These are phyloP conservation scores for Stichopus horrens DNA, from an alignment of 53 echinoderm and acorn worm genomes.

Conservation along the genomic window DNA sequence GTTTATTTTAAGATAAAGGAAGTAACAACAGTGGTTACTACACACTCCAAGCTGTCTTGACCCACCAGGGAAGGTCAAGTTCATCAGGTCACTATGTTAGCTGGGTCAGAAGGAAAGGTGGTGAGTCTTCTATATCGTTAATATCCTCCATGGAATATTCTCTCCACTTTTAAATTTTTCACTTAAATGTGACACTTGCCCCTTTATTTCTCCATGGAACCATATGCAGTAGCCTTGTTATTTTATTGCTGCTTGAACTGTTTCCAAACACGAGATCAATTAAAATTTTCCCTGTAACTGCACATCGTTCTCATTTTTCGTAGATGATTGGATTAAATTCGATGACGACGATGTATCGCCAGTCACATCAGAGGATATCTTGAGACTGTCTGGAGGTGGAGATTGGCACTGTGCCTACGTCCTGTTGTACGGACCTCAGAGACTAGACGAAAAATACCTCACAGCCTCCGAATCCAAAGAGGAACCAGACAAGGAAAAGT, in stretches of 20 bases:
- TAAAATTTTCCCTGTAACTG: background rate
- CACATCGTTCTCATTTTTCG: background rate
- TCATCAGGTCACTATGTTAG: conserved; percentile 95
- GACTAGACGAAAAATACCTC: conserved; percentile 58
- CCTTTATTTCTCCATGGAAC: background rate
- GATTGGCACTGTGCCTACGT: conserved; percentile 99
- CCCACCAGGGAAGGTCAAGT: conserved; percentile 97
- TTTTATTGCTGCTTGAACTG: background rate
- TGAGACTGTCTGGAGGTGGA: conserved; percentile 91
- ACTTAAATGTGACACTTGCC: background rate
- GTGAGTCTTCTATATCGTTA: conserved; percentile 33
- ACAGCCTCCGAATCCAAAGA: background rate
- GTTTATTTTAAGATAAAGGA: conserved; percentile 67
- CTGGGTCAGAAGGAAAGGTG: conserved; percentile 86
- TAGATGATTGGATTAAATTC: conserved; percentile 97
- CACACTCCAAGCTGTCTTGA: conserved; percentile 89
- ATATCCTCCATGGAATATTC: too few species aligned
- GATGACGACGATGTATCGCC: conserved; percentile 83
- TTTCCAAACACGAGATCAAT: background rate
- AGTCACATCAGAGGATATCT: conserved; percentile 70
- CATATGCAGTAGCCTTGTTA: background rate
- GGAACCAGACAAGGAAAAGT: background rate
- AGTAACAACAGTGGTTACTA: conserved; percentile 97
- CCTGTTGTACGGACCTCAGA: conserved; percentile 76
- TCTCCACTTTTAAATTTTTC: background rate